These are phyloP conservation scores for Chlorops oryzae DNA, from an alignment of 1,140 invertebrate species.

Conservation along the genomic window DNA sequence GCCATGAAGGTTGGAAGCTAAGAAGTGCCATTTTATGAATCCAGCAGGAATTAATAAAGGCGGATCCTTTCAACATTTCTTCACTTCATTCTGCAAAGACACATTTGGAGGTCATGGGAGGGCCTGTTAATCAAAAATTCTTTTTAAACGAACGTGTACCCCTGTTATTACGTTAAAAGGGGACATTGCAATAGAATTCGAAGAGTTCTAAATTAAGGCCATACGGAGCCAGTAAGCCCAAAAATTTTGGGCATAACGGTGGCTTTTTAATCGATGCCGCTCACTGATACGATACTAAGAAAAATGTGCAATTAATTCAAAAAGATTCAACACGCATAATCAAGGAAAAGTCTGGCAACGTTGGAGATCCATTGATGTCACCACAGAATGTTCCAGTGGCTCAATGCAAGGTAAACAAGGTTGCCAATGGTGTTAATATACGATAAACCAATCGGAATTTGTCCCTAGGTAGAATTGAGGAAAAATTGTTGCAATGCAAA, in stretches of 20 bases:
- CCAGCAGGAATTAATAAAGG: too few relatives aligned
- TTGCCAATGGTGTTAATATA: conserved; percentile 39
- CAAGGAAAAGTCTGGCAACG: conserved; percentile 6
- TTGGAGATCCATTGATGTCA: conserved; percentile 22
- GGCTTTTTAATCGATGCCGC: conserved; percentile 4
- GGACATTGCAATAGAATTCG: neutral
- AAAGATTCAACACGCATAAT: neutral
- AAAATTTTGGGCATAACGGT: conserved; percentile 1
- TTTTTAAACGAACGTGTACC: neutral
- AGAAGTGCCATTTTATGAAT: too few relatives aligned
- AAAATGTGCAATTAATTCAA: neutral
- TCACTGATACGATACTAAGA: neutral
- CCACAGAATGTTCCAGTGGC: conserved; percentile 38
- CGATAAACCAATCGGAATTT: conserved; percentile 41
- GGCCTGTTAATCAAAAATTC: conserved; percentile 1
- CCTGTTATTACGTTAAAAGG: conserved; percentile 1
- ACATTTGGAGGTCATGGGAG: conserved; percentile 5
- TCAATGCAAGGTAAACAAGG: conserved; percentile 4
- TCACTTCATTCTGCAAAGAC: too few relatives aligned
- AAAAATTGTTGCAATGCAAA: conserved; percentile 23
- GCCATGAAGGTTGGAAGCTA: neutral
- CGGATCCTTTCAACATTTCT: too few relatives aligned
- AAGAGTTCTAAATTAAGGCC: conserved; percentile 6
- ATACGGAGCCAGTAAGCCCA: neutral
- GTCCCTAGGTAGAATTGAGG: conserved; percentile 27